Evolutionary conservation across 2,888 invertebrate species (phyloP).

Genomic region (Harpagoxenus sublaevis): DNA sequence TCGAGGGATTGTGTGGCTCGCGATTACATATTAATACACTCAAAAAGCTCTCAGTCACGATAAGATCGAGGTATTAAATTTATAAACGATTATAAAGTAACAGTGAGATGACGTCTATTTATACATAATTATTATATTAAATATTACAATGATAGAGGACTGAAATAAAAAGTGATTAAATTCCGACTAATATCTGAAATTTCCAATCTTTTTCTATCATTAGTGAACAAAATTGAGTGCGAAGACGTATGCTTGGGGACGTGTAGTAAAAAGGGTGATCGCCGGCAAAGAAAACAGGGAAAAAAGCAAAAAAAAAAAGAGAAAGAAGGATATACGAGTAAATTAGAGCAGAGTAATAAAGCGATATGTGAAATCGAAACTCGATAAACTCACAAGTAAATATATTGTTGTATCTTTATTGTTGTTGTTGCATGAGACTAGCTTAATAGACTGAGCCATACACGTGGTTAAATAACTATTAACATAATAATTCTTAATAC

Average conservation of each 20-base stretch:
- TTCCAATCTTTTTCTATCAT: constrained; percentile 77
- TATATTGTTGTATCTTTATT: constrained; percentile 85
- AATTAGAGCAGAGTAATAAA: constrained; percentile 52
- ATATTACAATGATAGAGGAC: constrained; percentile 62
- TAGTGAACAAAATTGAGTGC: constrained; percentile 55
- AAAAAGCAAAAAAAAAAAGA: constrained; percentile 46
- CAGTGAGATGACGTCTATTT: constrained; percentile 77
- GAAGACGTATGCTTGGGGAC: constrained; percentile 64
- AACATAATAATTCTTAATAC: constrained; percentile 83
- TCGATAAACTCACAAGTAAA: constrained; percentile 79
- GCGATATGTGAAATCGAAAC: constrained; percentile 53
- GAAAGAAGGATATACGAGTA: constrained; percentile 6
- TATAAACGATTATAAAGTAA: constrained; percentile 69
- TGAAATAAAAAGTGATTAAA: constrained; percentile 54
- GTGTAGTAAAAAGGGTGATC: constrained; percentile 69
- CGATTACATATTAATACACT: constrained; percentile 69
- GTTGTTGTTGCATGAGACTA: constrained; percentile 85
- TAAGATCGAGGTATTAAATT: constrained; percentile 71
- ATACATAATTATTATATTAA: constrained; percentile 77
- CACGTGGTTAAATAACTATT: constrained; percentile 83
- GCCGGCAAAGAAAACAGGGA: constrained; percentile 59
- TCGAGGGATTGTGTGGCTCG: constrained; percentile 76
- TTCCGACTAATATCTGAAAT: constrained; percentile 70
- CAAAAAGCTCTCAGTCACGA: constrained; percentile 69
- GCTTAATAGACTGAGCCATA: constrained; percentile 85